phyloP scores from a whole-genome alignment of 2,797 vertebrate species.

The Sebastes kiyomatsui region DNA sequence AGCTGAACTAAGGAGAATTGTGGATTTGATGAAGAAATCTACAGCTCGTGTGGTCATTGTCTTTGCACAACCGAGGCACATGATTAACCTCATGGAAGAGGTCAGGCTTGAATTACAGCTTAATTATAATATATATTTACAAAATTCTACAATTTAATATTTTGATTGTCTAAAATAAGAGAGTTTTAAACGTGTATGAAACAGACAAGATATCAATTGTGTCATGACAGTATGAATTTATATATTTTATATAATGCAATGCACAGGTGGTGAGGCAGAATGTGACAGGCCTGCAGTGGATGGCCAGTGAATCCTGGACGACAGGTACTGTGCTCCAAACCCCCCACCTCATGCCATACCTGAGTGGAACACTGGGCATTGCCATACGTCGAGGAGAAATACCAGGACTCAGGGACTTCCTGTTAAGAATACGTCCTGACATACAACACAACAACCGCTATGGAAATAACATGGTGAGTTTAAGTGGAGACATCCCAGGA shows the following conservation, averaged over 20 bases:
- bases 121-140: background rate
- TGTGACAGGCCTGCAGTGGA: constrained; percentile 60
- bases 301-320: constrained; percentile 59
- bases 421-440: constrained; percentile 47
- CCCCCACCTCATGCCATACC: constrained; percentile 40
- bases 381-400: constrained; percentile 78
- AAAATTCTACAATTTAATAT: accelerated
- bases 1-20: constrained; percentile 43
- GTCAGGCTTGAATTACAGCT: background rate
- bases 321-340: constrained; percentile 41
- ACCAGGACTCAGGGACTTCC: constrained; percentile 60
- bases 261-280: constrained; percentile 59
- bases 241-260: background rate
- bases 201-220: accelerated
- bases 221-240: background rate
- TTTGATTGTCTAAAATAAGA: too few relatives aligned
- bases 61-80: constrained; percentile 41
- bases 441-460: background rate
- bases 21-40: constrained; percentile 49
- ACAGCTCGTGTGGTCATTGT: constrained; percentile 59
- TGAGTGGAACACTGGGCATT: constrained; percentile 68
- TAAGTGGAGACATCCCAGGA: too few relatives aligned
- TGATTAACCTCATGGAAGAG: constrained; percentile 55
- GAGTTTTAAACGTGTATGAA: too few relatives aligned
- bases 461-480: constrained; percentile 44